Evolutionary conservation across 1,140 invertebrate species (phyloP).

Genomic region (Melanaphis sacchari): DNA sequence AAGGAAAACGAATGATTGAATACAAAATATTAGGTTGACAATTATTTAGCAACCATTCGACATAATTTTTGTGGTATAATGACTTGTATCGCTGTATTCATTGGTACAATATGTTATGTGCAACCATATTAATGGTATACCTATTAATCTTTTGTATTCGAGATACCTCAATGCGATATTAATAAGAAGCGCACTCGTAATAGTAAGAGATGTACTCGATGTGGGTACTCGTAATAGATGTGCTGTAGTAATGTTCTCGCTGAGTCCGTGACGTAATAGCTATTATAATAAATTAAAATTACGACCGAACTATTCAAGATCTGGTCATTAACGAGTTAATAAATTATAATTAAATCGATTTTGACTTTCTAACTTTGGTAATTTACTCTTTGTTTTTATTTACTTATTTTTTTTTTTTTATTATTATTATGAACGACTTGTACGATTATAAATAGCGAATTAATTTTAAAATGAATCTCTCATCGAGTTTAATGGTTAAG

Average conservation of each 20-base stretch:
- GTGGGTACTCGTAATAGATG: neutral
- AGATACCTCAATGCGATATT: neutral
- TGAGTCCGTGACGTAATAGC: neutral
- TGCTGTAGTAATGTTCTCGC: neutral
- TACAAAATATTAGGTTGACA: no score
- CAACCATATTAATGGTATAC: neutral
- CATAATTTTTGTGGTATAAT: neutral
- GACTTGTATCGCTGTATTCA: neutral
- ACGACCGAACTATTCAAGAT: neutral
- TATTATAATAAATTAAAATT: neutral
- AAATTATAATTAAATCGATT: neutral
- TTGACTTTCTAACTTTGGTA: neutral
- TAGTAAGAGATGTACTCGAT: neutral
- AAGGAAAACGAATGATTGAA: neutral
- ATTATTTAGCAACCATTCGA: neutral
- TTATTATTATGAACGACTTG: neutral
- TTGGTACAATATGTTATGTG: neutral
- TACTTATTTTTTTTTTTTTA: neutral
- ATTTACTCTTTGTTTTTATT: neutral
- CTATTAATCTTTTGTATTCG: neutral
- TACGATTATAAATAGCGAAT: neutral
- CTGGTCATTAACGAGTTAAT: neutral
- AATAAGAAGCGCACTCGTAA: neutral
- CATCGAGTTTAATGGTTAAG: neutral
- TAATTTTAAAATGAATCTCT: neutral